Conservation (phyloP, 2,888 invertebrate genomes). For the Phragmatobia fuliginosa region DNA sequence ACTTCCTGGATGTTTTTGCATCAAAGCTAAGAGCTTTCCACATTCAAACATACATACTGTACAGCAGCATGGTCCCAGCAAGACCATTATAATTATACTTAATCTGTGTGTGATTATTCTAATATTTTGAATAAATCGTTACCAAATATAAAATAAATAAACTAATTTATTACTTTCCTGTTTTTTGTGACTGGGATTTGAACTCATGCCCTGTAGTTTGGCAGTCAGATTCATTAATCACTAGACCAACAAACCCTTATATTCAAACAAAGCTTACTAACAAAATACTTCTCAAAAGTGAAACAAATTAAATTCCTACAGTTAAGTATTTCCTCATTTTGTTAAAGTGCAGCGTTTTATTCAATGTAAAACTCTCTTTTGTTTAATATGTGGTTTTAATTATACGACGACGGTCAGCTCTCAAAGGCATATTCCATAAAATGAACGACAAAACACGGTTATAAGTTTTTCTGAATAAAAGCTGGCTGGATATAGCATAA, state of each 20-base stretch:
- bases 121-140: no score
- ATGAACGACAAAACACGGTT: conserved; percentile 30
- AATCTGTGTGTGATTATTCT: no score
- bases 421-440: conserved; percentile 40
- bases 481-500: no score
- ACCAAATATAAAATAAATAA: no score
- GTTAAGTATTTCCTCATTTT: conserved; percentile 15
- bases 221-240: neutral
- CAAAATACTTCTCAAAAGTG: neutral
- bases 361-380: conserved; percentile 44
- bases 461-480: conserved; percentile 15
- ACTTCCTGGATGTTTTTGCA: no score
- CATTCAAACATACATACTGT: no score
- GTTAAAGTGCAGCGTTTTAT: conserved; percentile 43
- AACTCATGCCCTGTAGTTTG: neutral
- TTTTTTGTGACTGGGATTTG: neutral
- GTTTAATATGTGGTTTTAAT: conserved; percentile 52
- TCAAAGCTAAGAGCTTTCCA: no score
- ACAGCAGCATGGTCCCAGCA: no score
- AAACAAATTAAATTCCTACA: neutral
- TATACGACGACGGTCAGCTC: conserved; percentile 39
- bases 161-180: neutral
- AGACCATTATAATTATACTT: no score
- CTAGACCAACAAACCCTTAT: neutral
- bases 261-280: neutral